Percentiles rank a stretch among this genome's conserved stretches.
Evolutionary conservation across 2,888 invertebrate species (phyloP).

Genomic region (Odontomyia ornata): DNA sequence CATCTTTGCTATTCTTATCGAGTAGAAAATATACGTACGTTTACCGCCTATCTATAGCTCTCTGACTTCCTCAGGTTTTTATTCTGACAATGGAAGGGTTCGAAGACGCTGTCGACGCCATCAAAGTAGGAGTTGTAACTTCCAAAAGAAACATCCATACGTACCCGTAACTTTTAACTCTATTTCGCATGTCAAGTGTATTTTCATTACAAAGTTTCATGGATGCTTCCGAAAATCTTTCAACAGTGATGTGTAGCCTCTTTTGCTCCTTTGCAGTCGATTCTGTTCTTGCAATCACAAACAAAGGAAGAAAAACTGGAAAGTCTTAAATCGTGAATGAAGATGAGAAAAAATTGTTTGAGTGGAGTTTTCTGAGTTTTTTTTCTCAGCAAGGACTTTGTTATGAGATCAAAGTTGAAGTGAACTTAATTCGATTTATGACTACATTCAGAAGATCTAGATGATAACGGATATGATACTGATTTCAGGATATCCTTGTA

Average conservation of each 20-base stretch:
- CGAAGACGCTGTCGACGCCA: too few relatives aligned
- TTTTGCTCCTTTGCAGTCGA: background rate
- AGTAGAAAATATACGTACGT: too few relatives aligned
- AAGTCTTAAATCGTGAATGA: background rate
- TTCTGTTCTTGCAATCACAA: background rate
- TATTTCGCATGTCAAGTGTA: conserved; percentile 38
- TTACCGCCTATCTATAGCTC: too few relatives aligned
- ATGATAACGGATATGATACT: background rate
- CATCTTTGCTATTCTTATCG: too few relatives aligned
- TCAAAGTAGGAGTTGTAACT: too few relatives aligned
- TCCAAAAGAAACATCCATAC: too few relatives aligned
- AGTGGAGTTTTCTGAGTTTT: background rate
- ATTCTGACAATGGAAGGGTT: too few relatives aligned
- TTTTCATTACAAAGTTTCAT: conserved; percentile 42
- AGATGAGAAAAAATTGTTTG: background rate
- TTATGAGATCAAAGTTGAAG: conserved; percentile 32
- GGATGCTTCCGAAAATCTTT: background rate
- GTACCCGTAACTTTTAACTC: conserved; percentile 23
- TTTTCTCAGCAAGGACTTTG: background rate
- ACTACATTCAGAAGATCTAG: conserved; percentile 7
- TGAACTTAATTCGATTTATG: conserved; percentile 36
- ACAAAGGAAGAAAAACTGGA: background rate
- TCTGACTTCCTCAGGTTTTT: too few relatives aligned
- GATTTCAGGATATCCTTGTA: too few relatives aligned
- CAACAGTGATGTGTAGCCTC: background rate